phyloP scores from a whole-genome alignment of 1,140 invertebrate genomes.

The Lutraria rhynchaena region DNA sequence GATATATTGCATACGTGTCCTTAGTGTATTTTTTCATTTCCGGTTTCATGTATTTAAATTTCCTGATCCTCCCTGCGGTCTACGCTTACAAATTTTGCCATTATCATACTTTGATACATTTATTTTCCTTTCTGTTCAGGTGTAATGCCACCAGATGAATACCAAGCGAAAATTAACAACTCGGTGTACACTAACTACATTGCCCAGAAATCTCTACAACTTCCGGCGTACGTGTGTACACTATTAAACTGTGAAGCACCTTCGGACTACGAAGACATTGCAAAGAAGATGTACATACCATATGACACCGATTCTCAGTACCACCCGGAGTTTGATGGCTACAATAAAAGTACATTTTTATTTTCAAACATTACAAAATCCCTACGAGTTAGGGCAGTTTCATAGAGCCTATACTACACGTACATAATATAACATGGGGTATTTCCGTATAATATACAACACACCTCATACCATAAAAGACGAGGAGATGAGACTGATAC shows the following conservation, averaged over 20 bases:
- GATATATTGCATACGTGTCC: not conserved
- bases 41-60: not conserved
- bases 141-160: constrained; percentile 84
- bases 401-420: too few relatives aligned
- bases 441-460: too few relatives aligned
- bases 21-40: not conserved
- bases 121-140: constrained; percentile 69
- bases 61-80: not conserved
- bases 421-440: too few relatives aligned
- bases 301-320: constrained; percentile 69
- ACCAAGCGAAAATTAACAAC: constrained; percentile 79
- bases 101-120: too few relatives aligned
- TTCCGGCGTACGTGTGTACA: constrained; percentile 46
- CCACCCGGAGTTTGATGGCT: constrained; percentile 80
- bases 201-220: constrained; percentile 73
- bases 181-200: constrained; percentile 82
- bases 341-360: constrained; percentile 63
- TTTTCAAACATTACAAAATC: too few relatives aligned
- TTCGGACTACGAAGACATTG: constrained; percentile 65
- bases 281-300: constrained; percentile 74
- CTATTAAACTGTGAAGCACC: constrained; percentile 39
- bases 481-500: too few relatives aligned
- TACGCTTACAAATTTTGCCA: too few relatives aligned
- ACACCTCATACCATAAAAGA: too few relatives aligned
- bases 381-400: too few relatives aligned